Conservation (phyloP, 2,113 vertebrate genomes). For the Colaptes auratus region DNA sequence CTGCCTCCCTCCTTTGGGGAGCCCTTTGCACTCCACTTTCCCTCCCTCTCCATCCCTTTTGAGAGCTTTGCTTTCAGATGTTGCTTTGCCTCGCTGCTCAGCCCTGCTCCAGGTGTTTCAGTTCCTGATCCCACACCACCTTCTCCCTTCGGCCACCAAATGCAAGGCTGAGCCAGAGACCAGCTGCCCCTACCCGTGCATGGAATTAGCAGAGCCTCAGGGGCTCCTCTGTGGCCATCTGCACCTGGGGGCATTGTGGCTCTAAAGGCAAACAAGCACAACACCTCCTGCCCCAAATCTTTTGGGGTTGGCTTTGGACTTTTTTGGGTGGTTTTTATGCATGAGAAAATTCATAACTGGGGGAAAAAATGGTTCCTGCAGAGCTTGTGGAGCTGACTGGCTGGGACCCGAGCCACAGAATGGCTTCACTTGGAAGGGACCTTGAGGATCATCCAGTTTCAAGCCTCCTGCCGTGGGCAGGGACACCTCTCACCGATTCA, state of each 20-base stretch:
- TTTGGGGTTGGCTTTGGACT: neutral
- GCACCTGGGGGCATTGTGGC: neutral
- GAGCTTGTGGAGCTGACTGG: neutral
- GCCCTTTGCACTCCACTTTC: neutral
- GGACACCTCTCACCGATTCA: too few species aligned
- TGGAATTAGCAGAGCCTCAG: neutral
- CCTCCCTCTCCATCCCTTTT: neutral
- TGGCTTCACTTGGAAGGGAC: too few species aligned
- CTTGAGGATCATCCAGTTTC: too few species aligned
- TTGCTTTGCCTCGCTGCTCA: fast-evolving
- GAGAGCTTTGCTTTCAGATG: neutral
- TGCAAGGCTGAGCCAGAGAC: neutral
- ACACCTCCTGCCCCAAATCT: neutral
- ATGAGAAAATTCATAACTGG: neutral
- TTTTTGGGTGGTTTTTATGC: too few species aligned
- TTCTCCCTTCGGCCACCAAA: neutral
- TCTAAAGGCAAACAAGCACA: neutral
- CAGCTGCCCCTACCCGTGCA: neutral
- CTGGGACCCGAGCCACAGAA: neutral
- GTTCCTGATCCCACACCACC: neutral
- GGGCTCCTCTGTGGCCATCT: neutral
- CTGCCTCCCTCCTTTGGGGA: neutral
- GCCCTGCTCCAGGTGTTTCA: neutral
- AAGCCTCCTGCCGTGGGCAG: too few species aligned
- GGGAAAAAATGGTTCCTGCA: neutral